phyloP scores from a whole-genome alignment of 2,113 vertebrate species.

The Todiramphus chloris region DNA sequence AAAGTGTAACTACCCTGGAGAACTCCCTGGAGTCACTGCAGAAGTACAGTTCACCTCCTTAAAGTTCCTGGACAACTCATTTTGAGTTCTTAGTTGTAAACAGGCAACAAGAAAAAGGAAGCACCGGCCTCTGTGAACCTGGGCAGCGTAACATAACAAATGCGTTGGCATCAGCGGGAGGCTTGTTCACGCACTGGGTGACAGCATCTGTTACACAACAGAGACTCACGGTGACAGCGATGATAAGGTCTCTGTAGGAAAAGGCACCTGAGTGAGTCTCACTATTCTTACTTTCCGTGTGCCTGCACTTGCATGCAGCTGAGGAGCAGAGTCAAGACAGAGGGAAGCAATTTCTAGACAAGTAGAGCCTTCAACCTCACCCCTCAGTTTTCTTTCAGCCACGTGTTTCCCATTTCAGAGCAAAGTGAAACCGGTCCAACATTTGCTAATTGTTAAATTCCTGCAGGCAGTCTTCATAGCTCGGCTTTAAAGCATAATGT shows the following conservation, averaged over 20 bases:
- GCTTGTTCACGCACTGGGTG: background rate
- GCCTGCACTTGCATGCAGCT: background rate
- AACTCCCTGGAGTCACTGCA: background rate
- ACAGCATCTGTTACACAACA: background rate
- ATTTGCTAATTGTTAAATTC: background rate
- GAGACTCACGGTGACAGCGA: background rate
- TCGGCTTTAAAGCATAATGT: background rate
- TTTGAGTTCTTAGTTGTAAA: background rate
- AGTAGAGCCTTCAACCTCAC: background rate
- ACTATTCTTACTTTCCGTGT: background rate
- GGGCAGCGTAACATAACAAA: background rate
- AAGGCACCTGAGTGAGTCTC: background rate
- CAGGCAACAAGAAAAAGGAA: background rate
- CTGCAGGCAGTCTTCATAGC: background rate
- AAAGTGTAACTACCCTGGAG: background rate
- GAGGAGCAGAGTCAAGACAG: background rate
- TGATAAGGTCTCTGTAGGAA: background rate
- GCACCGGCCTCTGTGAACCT: accelerated
- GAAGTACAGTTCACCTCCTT: background rate
- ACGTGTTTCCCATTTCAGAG: background rate
- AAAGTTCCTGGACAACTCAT: background rate
- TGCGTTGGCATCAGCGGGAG: background rate
- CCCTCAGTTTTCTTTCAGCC: background rate
- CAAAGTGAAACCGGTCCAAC: background rate
- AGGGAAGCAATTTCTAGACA: background rate